Conservation (phyloP, 2,888 invertebrate species). For the Eupithecia tripunctaria region DNA sequence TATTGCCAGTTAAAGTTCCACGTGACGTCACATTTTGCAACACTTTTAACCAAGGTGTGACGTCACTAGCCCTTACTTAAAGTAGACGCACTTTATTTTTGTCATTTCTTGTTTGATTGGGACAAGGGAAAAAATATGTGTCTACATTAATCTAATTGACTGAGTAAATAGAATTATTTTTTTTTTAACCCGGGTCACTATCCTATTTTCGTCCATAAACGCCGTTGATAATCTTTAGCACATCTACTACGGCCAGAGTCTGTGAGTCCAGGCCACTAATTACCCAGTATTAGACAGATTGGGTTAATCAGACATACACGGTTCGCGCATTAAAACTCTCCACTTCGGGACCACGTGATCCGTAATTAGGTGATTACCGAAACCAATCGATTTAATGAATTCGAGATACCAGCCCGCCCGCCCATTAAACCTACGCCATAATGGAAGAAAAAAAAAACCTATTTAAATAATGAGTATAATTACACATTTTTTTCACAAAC, state of each 20-base stretch:
- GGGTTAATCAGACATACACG: slow-evolving; percentile 79
- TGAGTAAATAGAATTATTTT: too few relatives aligned
- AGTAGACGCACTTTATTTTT: too few relatives aligned
- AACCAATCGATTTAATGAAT: slow-evolving; percentile 84
- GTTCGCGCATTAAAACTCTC: slow-evolving; percentile 82
- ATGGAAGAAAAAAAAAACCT: slow-evolving; percentile 81
- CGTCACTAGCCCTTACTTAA: too few relatives aligned
- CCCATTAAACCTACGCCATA: slow-evolving; percentile 78
- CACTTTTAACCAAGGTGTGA: too few relatives aligned
- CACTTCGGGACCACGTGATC: slow-evolving; percentile 75
- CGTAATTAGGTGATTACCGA: slow-evolving; percentile 84
- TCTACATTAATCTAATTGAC: too few relatives aligned
- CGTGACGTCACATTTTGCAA: too few relatives aligned
- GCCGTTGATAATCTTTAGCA: background rate
- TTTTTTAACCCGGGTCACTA: too few relatives aligned
- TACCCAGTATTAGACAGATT: slow-evolving; percentile 73
- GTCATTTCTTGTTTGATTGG: too few relatives aligned
- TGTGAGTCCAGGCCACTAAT: slow-evolving; percentile 64
- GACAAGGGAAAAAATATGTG: too few relatives aligned
- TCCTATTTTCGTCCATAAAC: background rate
- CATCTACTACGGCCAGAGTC: slow-evolving; percentile 1
- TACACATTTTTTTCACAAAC: slow-evolving; percentile 83
- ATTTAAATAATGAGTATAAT: slow-evolving; percentile 84
- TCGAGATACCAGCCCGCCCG: slow-evolving; percentile 77
- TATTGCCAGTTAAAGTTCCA: too few relatives aligned